Evolutionary conservation across 2,888 invertebrate genomes (phyloP).

Genomic region (Epistrophella euchroma): DNA sequence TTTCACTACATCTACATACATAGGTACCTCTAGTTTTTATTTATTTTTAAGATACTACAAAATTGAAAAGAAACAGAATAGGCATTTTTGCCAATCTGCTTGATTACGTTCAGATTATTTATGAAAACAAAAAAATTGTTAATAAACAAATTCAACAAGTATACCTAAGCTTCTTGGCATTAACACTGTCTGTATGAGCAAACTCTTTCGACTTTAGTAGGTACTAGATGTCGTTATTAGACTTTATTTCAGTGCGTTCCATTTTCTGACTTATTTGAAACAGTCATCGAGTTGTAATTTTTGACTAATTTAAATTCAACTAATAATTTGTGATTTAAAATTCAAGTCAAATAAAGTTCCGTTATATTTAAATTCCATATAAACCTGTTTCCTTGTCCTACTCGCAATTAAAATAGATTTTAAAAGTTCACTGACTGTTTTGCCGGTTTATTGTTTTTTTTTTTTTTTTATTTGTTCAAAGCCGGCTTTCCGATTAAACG

Average conservation of each 20-base stretch:
- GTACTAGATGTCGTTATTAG: no score
- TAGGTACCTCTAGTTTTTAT: no score
- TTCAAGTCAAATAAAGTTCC: constrained; percentile 17
- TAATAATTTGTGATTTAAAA: neutral
- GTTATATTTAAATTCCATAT: neutral
- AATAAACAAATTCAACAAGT: no score
- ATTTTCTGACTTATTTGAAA: neutral
- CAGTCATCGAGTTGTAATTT: neutral
- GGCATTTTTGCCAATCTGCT: no score
- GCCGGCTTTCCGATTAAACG: constrained; percentile 13
- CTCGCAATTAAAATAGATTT: constrained; percentile 9
- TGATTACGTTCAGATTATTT: no score
- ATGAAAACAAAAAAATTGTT: no score
- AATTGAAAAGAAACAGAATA: no score
- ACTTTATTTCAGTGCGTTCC: neutral
- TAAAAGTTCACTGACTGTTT: constrained; percentile 51
- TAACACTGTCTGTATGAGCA: no score
- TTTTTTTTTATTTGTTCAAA: neutral
- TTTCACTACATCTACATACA: no score
- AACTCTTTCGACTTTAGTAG: no score
- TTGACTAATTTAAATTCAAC: neutral
- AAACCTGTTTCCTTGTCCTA: constrained; percentile 4
- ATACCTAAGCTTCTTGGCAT: no score
- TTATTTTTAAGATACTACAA: no score
- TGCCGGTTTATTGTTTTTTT: constrained; percentile 14